Conservation (phyloP, 2,888 invertebrate genomes). For the Apomyelois bistriatella region DNA sequence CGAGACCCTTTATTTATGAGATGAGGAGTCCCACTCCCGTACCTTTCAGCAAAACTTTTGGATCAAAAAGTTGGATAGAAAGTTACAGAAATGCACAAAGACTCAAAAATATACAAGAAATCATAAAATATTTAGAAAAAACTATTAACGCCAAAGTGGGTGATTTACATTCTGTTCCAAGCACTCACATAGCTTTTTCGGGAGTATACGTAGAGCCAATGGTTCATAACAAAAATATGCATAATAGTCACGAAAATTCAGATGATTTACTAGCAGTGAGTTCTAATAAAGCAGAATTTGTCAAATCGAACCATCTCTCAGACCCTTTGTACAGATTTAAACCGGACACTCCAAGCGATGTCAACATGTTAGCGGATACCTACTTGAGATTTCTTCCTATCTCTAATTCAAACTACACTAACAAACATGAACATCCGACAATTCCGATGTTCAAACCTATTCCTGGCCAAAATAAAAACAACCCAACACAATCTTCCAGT, state of each 20-base stretch:
- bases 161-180: conserved; percentile 51
- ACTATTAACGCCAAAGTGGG: conserved; percentile 68
- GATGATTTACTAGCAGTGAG: conserved; percentile 34
- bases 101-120: conserved; percentile 63
- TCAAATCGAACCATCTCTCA: conserved; percentile 51
- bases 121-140: conserved; percentile 67
- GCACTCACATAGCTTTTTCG: conserved; percentile 60
- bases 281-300: conserved; percentile 38
- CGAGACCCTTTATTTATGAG: conserved; percentile 73
- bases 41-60: conserved; percentile 59
- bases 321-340: conserved; percentile 86
- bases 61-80: conserved; percentile 65
- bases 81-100: conserved; percentile 67
- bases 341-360: conserved; percentile 86
- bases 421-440: conserved; percentile 25
- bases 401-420: conserved; percentile 23
- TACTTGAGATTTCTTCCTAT: conserved; percentile 55
- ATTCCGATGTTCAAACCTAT: conserved; percentile 51
- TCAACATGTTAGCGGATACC: conserved; percentile 84
- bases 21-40: conserved; percentile 59
- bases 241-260: conserved; percentile 19
- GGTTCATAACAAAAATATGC: conserved; percentile 30
- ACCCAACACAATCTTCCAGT: conserved; percentile 15
- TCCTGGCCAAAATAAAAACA: conserved; percentile 28
- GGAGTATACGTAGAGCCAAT: conserved; percentile 59